phyloP scores from a whole-genome alignment of 2,888 invertebrate species.

The Troides oblongomaculatus region DNA sequence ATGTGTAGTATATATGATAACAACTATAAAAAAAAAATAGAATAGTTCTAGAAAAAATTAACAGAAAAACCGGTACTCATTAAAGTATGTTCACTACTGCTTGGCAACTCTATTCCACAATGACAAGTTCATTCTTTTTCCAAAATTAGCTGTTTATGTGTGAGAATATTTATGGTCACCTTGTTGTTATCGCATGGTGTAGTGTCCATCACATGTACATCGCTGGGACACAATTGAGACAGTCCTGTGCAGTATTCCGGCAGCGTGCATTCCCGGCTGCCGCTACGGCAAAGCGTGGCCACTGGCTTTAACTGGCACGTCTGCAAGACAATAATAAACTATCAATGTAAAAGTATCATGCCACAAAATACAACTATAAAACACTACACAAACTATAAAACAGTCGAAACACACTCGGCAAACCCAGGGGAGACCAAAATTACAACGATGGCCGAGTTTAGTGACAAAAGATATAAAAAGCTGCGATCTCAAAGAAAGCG shows the following conservation, averaged over 20 bases:
- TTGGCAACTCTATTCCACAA: too few relatives aligned
- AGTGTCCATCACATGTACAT: conserved; percentile 88
- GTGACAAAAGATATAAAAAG: too few relatives aligned
- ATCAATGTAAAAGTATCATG: neutral
- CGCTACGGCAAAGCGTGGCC: conserved; percentile 3
- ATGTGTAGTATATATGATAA: too few relatives aligned
- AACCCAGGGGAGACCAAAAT: too few relatives aligned
- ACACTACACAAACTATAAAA: too few relatives aligned
- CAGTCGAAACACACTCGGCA: too few relatives aligned
- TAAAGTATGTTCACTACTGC: neutral
- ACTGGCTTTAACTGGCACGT: conserved; percentile 5
- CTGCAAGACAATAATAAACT: neutral
- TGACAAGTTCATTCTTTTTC: neutral
- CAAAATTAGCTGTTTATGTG: neutral
- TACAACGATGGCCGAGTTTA: too few relatives aligned
- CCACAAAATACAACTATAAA: too few relatives aligned
- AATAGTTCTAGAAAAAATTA: neutral
- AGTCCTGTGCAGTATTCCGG: conserved; percentile 94
- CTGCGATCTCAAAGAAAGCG: too few relatives aligned
- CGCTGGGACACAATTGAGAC: conserved; percentile 90
- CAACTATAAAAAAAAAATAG: too few relatives aligned
- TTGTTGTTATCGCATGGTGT: conserved; percentile 14
- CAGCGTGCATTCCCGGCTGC: conserved; percentile 91
- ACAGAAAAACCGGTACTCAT: neutral
- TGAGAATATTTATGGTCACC: neutral